Evolutionary conservation across 2,888 invertebrate species (phyloP).

Genomic region (Julus scandinavius): DNA sequence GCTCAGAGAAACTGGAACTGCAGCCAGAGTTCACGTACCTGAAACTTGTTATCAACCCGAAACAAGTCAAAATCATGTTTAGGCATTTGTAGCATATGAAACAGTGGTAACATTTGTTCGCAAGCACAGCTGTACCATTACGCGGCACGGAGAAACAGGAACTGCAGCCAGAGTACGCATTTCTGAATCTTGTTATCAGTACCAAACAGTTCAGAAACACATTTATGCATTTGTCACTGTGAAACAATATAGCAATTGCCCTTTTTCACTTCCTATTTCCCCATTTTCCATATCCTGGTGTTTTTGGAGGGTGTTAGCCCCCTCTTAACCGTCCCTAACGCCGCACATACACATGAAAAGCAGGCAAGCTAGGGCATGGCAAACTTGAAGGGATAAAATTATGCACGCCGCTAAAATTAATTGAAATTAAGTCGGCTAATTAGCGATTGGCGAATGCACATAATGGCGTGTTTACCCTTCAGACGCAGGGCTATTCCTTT

Average conservation of each 20-base stretch:
- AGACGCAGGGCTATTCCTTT: conserved; percentile 12
- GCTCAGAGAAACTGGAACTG: background rate
- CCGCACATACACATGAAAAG: too few species aligned
- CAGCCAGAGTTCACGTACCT: background rate
- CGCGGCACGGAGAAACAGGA: background rate
- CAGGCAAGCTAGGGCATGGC: background rate
- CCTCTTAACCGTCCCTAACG: background rate
- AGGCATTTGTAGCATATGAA: background rate
- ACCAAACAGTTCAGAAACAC: background rate
- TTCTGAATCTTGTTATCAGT: background rate
- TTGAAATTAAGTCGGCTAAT: conserved; percentile 44
- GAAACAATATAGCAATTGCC: background rate
- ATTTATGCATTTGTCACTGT: background rate
- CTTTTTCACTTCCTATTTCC: too few species aligned
- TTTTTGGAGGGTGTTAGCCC: too few species aligned
- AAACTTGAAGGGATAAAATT: background rate
- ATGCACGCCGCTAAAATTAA: background rate
- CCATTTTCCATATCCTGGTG: too few species aligned
- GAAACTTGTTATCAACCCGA: background rate
- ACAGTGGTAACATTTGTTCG: background rate
- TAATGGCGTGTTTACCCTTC: conserved; percentile 45
- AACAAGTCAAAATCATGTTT: background rate
- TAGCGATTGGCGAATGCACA: conserved; percentile 44
- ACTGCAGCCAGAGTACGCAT: background rate
- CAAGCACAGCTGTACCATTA: background rate